phyloP scores from a whole-genome alignment of 2,888 invertebrate genomes.

The Apodemia duryi region DNA sequence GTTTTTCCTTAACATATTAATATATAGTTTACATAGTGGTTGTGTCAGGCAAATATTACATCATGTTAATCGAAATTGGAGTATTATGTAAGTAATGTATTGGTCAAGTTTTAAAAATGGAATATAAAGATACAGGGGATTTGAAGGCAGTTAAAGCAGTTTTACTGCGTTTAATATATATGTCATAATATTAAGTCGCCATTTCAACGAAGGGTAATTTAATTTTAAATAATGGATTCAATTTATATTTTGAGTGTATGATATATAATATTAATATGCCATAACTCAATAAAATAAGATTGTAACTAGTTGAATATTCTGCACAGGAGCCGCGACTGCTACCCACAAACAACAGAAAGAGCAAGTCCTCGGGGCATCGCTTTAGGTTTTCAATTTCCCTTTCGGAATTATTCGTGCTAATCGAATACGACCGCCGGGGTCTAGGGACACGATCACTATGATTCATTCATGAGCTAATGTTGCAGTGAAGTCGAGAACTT shows the following conservation, averaged over 20 bases:
- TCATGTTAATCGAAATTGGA: too few relatives aligned
- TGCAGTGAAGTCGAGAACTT: constrained; percentile 56
- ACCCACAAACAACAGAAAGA: constrained; percentile 76
- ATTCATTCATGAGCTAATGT: constrained; percentile 78
- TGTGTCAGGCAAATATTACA: too few relatives aligned
- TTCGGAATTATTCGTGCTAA: constrained; percentile 78
- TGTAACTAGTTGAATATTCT: constrained; percentile 65
- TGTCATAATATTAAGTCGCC: too few relatives aligned
- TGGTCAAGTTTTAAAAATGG: too few relatives aligned
- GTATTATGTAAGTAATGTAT: too few relatives aligned
- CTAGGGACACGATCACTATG: constrained; percentile 62
- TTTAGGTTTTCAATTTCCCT: constrained; percentile 79
- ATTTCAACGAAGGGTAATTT: not conserved
- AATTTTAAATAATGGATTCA: not conserved
- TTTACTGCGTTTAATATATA: too few relatives aligned
- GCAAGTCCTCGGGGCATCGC: constrained; percentile 76
- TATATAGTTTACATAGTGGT: too few relatives aligned
- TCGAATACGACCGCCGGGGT: constrained; percentile 71
- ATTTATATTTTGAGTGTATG: not conserved
- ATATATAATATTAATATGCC: not conserved
- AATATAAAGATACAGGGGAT: too few relatives aligned
- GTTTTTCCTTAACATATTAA: too few relatives aligned
- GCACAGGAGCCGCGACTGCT: constrained; percentile 50
- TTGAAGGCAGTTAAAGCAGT: too few relatives aligned
- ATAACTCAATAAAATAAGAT: constrained; percentile 39